phyloP scores from a whole-genome alignment of 2,113 vertebrate genomes.

The Pampusana beccarii region DNA sequence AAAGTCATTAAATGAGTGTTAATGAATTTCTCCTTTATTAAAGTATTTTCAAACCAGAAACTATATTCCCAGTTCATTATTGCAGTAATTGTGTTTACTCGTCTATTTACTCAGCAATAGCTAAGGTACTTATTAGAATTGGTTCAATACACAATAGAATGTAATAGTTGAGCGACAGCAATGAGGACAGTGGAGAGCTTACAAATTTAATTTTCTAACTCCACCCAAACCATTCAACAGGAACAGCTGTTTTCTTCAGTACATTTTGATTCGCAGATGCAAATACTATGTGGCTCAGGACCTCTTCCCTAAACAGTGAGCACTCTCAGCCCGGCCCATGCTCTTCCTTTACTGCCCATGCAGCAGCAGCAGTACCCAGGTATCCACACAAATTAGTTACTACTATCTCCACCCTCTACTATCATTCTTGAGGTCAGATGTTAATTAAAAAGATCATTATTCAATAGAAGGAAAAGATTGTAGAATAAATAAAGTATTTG shows the following conservation, averaged over 20 bases:
- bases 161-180: neutral
- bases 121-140: neutral
- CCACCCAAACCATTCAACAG: neutral
- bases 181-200: neutral
- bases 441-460: neutral
- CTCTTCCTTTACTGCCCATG: neutral
- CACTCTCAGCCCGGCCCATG: accelerated
- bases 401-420: neutral
- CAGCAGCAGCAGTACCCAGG: accelerated
- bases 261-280: neutral
- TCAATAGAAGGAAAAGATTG: neutral
- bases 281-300: neutral
- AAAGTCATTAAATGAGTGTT: neutral
- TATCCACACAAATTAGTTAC: neutral
- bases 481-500: neutral
- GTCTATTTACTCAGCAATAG: conserved; percentile 19
- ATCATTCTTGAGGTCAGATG: neutral
- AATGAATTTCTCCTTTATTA: conserved; percentile 50
- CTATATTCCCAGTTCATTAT: conserved; percentile 17
- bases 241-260: neutral
- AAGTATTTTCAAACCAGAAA: conserved; percentile 38
- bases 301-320: neutral
- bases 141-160: neutral
- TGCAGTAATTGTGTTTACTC: conserved; percentile 6
- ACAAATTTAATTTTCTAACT: neutral